Percentiles rank a stretch among this genome's conserved stretches.
phyloP scores from a whole-genome alignment of 2,797 vertebrate genomes.

The Phoebastria nigripes region DNA sequence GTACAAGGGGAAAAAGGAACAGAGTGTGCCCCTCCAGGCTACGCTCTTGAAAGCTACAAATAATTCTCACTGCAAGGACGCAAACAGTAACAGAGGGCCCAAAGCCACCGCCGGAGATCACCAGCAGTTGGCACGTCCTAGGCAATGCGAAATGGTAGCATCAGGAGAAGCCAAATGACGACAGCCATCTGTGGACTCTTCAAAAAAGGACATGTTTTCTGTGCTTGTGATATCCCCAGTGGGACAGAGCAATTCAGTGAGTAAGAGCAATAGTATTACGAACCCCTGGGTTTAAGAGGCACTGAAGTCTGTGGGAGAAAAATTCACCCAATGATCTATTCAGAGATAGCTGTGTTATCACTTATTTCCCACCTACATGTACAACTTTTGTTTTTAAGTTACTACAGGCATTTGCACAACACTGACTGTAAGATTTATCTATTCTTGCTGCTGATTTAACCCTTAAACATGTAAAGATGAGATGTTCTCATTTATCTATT shows the following conservation, averaged over 20 bases:
- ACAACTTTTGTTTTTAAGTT: not conserved
- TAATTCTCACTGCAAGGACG: not conserved
- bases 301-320: not conserved
- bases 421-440: not conserved
- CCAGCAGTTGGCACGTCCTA: rapidly evolving
- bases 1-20: not conserved
- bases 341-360: not conserved
- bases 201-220: not conserved
- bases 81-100: not conserved
- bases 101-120: rapidly evolving
- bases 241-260: not conserved
- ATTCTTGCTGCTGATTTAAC: not conserved
- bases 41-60: not conserved
- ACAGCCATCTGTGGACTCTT: not conserved
- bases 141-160: rapidly evolving
- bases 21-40: not conserved
- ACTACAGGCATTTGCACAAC: not conserved
- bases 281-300: not conserved
- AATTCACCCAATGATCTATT: not conserved
- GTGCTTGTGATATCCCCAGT: not conserved
- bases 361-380: not conserved
- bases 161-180: not conserved
- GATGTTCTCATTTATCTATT: not conserved
- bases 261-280: not conserved
- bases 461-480: not conserved